Percentiles rank a stretch among this genome's conserved stretches.
phyloP scores from a whole-genome alignment of 2,888 invertebrate species.

The Netelia melanura region DNA sequence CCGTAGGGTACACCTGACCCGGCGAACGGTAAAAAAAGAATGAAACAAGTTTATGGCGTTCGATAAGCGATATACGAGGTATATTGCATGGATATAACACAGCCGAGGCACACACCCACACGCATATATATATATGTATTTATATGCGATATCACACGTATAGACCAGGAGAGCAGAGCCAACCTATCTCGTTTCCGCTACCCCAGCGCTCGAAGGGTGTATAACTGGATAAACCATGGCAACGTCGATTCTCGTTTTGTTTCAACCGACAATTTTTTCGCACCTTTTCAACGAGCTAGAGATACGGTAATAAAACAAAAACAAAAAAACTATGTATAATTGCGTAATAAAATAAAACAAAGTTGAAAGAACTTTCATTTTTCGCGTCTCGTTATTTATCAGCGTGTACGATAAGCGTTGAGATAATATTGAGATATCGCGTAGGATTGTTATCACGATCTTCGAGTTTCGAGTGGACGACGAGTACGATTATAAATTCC shows the following conservation, averaged over 20 bases:
- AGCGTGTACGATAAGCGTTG: too few species aligned
- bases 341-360: neutral
- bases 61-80: conserved; percentile 65
- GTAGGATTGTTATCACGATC: too few species aligned
- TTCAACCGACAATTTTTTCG: conserved; percentile 39
- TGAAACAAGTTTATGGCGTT: conserved; percentile 61
- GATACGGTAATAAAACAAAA: neutral
- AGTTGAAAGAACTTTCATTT: neutral
- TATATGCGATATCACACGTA: neutral
- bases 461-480: too few species aligned
- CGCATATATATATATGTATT: neutral
- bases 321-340: conserved; percentile 1
- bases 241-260: conserved; percentile 41
- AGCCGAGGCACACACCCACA: neutral
- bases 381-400: too few species aligned
- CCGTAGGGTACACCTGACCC: conserved; percentile 37
- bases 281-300: conserved; percentile 33
- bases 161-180: conserved; percentile 9
- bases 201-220: neutral
- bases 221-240: conserved; percentile 39
- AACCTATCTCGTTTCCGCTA: conserved; percentile 11
- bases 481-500: too few species aligned
- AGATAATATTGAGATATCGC: too few species aligned
- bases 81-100: conserved; percentile 36
- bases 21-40: conserved; percentile 37